Evolutionary conservation across 2,113 vertebrate species (phyloP), one percentile per base, ranked within the genome.

Genomic region (Indicator maculatus): DNA sequence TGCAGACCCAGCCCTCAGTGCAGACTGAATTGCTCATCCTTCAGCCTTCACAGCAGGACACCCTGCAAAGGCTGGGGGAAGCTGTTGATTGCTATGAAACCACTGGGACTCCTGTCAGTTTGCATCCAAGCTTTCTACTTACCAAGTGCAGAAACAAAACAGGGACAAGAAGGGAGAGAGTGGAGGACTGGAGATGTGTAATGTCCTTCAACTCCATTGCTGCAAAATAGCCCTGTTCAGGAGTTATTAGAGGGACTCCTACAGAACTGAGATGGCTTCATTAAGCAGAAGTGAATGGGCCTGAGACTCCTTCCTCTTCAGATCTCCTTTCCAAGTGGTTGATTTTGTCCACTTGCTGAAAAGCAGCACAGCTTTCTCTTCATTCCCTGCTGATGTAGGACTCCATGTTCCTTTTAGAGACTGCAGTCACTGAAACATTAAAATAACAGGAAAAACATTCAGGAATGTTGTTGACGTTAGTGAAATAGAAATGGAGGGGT

Each of bases 1-100:
- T 2, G 1, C 3, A 21, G 66, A 30, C 16, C 20, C 63, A 73
- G 60, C 16, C 56, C 65, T 5, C 0, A 0, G 20, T 28, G 27
- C 71, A 74, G 38, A 26, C 38, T 18, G 27, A 83, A 71, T 19
- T 60, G 38, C 52, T 86, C 72, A 70, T 64, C 31, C 2, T 23
- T 55, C 75, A 93, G 65, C 30, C 30, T 39, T 55, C 73, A 56
- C 67, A 60, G 5, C 71, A 88, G 79, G n/a, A 72, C 33, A 74
- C 26, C 36, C 76, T 61, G 38, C 70, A 67, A 73, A 73, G 74
- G 44, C 89, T 82, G 90, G 69, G 88, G 69, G 77, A 60, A 81
- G 55, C 66, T 83, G 88, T 41, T 89, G 77, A 81, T 69, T 90
- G 50, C 75, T 53, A 11, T 55, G 61, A 44, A 92, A 74, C 89